Evolutionary conservation across 2,113 vertebrate species (phyloP), one percentile per base, ranked within the genome.

Genomic region (Mormyrus lacerda): DNA sequence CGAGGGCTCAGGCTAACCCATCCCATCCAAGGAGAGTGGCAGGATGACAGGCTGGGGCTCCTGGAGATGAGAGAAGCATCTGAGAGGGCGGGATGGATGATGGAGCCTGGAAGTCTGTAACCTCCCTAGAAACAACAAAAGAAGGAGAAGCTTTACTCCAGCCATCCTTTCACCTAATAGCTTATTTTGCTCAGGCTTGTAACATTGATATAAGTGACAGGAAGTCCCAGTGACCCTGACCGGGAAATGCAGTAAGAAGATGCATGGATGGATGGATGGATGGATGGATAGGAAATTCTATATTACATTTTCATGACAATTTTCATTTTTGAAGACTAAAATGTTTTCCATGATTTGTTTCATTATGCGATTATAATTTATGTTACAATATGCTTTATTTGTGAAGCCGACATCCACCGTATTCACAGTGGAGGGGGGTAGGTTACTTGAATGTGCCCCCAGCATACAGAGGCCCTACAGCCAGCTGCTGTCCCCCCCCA

Each of bases 11-110:
- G 73, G 73, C 73, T 84, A 39, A 45, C 21, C 24, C 35, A 31
- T 73, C 73, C 39, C 27, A 42, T 42, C 51, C 51, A 93, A 94
- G 91, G 91, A 94, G 51, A 84, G 69, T 35, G 89, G 89, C 85
- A 79, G 44, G 91, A 88, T 53, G 86, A 73, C 24, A 0, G 3
- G 61, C 55, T 87, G 55, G 89, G 89, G 89, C 87, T 90, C 82
- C 89, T 90, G 86, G 89, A 90, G 61, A 89, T 58, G 47, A 51
- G 79, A 90, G 42, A 27, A 76, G 92, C 92, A 93, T 91, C 91
- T 91, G 91, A 93, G 89, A 92, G 89, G 86, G 82, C 91, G 89
- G 91, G 92, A 85, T 61, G 91, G 90, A 92, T 92, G 93, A 90
- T 93, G 89, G 65, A 50, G 93, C 93, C 93, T 93, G 13, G 27